phyloP scores from a whole-genome alignment of 2,888 invertebrate genomes.

The Cosmorhoe ocellata region DNA sequence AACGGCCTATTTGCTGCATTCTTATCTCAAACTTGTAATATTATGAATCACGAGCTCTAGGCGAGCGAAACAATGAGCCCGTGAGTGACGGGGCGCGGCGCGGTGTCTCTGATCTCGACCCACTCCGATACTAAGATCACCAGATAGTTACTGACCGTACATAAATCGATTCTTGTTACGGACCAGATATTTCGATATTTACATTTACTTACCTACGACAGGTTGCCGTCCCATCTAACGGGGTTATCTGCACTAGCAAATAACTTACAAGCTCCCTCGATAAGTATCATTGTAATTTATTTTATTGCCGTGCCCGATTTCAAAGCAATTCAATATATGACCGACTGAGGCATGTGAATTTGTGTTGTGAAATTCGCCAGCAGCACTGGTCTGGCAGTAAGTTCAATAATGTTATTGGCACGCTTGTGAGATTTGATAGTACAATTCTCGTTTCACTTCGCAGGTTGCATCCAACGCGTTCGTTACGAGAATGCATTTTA shows the following conservation, averaged over 20 bases:
- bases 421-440: slow-evolving; percentile 20
- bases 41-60: slow-evolving; percentile 72
- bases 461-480: slow-evolving; percentile 1
- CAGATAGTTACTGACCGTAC: slow-evolving; percentile 66
- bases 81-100: slow-evolving; percentile 71
- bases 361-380: slow-evolving; percentile 31
- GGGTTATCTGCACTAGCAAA: slow-evolving; percentile 56
- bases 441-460: slow-evolving; percentile 18
- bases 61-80: slow-evolving; percentile 68
- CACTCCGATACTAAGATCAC: slow-evolving; percentile 60
- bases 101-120: slow-evolving; percentile 72
- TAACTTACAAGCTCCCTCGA: slow-evolving; percentile 46
- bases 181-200: slow-evolving; percentile 70
- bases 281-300: slow-evolving; percentile 47
- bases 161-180: slow-evolving; percentile 74
- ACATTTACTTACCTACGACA: slow-evolving; percentile 61
- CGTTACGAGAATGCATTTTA: slow-evolving; percentile 8
- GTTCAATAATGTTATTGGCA: slow-evolving; percentile 30
- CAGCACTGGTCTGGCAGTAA: slow-evolving; percentile 23
- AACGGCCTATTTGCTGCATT: slow-evolving; percentile 75
- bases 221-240: slow-evolving; percentile 67
- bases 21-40: slow-evolving; percentile 72
- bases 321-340: slow-evolving; percentile 33
- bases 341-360: slow-evolving; percentile 31
- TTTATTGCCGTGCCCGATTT: slow-evolving; percentile 43